These are phyloP conservation scores for Gallinago media DNA, from an alignment of 2,113 vertebrate species.

Conservation along the genomic window DNA sequence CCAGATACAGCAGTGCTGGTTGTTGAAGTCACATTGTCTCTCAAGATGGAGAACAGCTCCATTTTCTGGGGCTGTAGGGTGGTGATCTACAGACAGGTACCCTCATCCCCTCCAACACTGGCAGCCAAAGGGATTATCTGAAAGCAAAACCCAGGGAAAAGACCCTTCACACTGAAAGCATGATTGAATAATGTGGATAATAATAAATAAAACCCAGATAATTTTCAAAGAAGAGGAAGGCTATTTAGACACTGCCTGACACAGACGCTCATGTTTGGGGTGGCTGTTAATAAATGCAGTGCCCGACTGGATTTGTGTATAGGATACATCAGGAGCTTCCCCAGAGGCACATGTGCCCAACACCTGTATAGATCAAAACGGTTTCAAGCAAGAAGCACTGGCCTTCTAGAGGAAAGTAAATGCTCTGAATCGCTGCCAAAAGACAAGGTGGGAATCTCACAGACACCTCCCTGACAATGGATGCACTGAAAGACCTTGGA, in stretches of 20 bases:
- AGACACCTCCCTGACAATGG: neutral
- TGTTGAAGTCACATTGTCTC: neutral
- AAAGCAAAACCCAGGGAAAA: neutral
- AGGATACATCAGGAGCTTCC: neutral
- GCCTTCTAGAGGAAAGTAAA: neutral
- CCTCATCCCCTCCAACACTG: neutral
- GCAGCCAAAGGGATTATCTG: neutral
- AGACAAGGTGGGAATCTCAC: neutral
- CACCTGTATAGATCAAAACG: neutral
- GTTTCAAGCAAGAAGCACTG: fast-evolving
- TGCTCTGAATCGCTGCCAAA: neutral
- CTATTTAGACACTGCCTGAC: neutral
- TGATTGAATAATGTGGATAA: fast-evolving
- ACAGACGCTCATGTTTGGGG: fast-evolving
- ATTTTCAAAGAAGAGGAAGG: neutral
- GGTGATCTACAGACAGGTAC: neutral
- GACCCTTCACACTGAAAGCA: neutral
- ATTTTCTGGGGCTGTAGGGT: neutral
- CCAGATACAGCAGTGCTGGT: neutral
- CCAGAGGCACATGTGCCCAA: fast-evolving
- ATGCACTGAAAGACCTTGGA: neutral
- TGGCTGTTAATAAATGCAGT: neutral
- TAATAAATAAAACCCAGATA: neutral
- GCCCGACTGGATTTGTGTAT: neutral
- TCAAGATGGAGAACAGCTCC: neutral